Evolutionary conservation across 2,113 vertebrate genomes (phyloP).

Genomic region (Perca flavescens): DNA sequence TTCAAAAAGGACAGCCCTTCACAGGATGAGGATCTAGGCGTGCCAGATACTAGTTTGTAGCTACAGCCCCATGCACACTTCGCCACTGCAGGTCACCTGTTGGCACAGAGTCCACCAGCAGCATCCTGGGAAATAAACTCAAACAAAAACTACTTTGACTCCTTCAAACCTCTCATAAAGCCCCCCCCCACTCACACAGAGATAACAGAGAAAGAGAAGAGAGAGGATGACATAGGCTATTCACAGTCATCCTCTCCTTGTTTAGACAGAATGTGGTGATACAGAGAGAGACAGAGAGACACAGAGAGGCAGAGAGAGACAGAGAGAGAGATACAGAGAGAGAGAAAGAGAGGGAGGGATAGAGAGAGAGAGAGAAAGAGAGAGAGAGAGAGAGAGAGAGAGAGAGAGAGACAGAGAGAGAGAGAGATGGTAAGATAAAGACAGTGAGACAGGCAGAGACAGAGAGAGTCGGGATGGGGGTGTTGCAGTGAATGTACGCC

Average conservation of each 20-base stretch:
- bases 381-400: background rate
- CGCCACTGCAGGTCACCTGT: background rate
- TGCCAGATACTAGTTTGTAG: background rate
- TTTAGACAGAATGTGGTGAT: background rate
- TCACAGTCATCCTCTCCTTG: constrained; percentile 10
- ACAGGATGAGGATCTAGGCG: background rate
- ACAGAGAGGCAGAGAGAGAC: constrained; percentile 23
- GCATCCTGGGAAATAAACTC: background rate
- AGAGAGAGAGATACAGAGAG: background rate
- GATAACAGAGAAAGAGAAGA: constrained; percentile 6
- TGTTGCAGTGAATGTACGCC: constrained; percentile 37
- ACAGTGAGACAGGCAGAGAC: constrained; percentile 8
- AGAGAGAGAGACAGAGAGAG: too few species aligned
- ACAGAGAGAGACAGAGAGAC: background rate
- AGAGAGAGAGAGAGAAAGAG: background rate
- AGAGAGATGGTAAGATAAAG: background rate
- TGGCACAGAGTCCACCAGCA: background rate
- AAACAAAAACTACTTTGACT: background rate
- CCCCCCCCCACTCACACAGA: too few species aligned
- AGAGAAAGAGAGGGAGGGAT: background rate
- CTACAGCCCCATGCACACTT: background rate
- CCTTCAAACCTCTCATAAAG: background rate
- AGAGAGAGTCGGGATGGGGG: background rate
- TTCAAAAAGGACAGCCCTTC: background rate
- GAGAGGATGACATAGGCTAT: background rate